A percentile compares a stretch with the other conserved stretches of the same genome.
phyloP scores from a whole-genome alignment of 2,113 vertebrate species.

The Pogona vitticeps region DNA sequence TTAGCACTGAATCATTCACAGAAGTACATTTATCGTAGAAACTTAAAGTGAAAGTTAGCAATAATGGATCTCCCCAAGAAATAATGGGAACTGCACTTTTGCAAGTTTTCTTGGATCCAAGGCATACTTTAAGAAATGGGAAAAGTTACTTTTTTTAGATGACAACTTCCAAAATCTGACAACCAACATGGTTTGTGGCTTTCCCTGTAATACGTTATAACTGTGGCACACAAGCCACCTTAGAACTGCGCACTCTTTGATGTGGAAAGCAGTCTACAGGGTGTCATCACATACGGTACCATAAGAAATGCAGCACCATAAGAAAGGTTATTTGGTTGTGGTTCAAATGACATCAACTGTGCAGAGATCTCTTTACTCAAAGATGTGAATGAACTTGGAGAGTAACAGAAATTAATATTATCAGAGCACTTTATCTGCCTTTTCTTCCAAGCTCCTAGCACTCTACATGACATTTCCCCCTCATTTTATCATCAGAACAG shows the following conservation, averaged over 20 bases:
- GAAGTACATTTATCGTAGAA: neutral
- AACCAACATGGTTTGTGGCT: no score
- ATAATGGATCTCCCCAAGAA: neutral
- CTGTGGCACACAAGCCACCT: neutral
- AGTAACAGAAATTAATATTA: no score
- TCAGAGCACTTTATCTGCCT: no score
- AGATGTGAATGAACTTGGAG: neutral
- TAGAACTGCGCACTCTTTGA: neutral
- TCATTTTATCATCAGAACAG: no score
- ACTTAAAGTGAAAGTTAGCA: neutral
- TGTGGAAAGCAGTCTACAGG: neutral
- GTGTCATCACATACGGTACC: neutral
- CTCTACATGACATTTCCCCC: no score
- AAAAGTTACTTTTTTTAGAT: no score
- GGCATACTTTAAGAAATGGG: neutral
- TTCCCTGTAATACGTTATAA: neutral
- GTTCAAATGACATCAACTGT: neutral
- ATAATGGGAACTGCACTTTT: neutral
- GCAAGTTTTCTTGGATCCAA: no score
- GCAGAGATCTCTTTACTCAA: neutral
- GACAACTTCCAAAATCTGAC: no score
- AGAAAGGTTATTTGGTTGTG: neutral
- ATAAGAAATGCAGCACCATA: neutral
- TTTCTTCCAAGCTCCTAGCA: no score
- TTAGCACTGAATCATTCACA: neutral